Base-by-base conservation (phyloP, 2,797 vertebrate species). In the Artibeus lituratus region DNA sequence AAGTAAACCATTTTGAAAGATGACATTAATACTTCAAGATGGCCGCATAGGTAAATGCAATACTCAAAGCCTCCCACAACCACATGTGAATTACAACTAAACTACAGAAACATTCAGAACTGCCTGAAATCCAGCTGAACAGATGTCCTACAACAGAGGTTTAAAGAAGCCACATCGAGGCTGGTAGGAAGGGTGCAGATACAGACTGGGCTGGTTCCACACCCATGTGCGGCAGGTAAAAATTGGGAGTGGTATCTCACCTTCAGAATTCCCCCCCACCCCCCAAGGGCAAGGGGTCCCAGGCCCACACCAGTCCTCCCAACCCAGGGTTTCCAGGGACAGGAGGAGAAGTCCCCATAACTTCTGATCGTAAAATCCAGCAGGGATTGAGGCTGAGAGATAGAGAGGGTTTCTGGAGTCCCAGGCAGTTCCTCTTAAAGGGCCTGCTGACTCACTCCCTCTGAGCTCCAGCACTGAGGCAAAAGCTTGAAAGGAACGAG, bases 1-100 rank as follows among this genome's bases (percentile, higher is more conserved):
- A 74, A 94, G 49, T 15, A 84, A 96, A 32, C 35, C 37, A 91
- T 70, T 95, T 65, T 96, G 62, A 18, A 97, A 94, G 93, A 47
- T 74, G 57, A 89, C 49, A 77, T 84, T 62, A 95, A n/a, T 16
- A 47, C 44, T 51, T 49, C 73, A 32, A 49, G 73, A 77, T 35
- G 44, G 47, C 74, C 12, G 3, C n/a, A 18, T 35, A 77, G 47
- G 74, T 51, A 51, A 77, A 77, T 35, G 74, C 12, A n/a, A 32
- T 35, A 51, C 47, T 51, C 47, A 4, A 51, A 77, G n/a, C 47
- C 47, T 51, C 10, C 32, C 47, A 77, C 19, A 35, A 14, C 19
- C 47, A 77, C 74, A 77, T 51, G 10, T 22, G n/a, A 77, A 51
- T 24, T 35, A 77, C 32, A 51, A 51, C 32, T 76, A n/a, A 51